Evolutionary conservation across 2,113 vertebrate species (phyloP).

Genomic region (Entosphenus tridentatus): DNA sequence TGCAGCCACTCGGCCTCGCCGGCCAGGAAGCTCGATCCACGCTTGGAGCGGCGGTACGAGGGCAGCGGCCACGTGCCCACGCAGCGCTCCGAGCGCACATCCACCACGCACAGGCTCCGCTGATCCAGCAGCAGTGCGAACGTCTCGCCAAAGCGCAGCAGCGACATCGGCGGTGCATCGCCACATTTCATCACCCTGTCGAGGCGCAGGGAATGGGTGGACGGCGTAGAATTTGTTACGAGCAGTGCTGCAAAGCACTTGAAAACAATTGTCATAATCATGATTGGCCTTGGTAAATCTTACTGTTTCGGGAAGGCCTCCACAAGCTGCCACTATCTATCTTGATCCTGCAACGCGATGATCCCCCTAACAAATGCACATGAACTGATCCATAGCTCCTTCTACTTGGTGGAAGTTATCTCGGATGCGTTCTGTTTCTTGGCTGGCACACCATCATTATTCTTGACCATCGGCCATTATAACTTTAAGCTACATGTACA

Average conservation of each 20-base stretch:
- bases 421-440: no score
- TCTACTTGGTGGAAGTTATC: no score
- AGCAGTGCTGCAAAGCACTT: no score
- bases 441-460: no score
- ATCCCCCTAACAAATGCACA: no score
- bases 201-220: constrained; percentile 8
- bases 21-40: constrained; percentile 84
- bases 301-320: no score
- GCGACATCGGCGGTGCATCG: constrained; percentile 56
- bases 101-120: constrained; percentile 83
- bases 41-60: constrained; percentile 84
- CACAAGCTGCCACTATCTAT: no score
- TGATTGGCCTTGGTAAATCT: no score
- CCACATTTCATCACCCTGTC: constrained; percentile 72
- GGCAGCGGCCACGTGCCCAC: constrained; percentile 87
- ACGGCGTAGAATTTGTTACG: no score
- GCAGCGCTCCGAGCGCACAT: constrained; percentile 70
- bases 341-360: no score
- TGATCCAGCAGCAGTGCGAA: constrained; percentile 90
- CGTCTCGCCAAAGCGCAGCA: constrained; percentile 76
- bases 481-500: background rate
- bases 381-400: no score
- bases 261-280: no score
- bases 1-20: constrained; percentile 79
- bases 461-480: background rate